Evolutionary conservation across 2,888 invertebrate genomes (phyloP), one percentile per base, ranked within the genome.

Genomic region (Andrena minutula): DNA sequence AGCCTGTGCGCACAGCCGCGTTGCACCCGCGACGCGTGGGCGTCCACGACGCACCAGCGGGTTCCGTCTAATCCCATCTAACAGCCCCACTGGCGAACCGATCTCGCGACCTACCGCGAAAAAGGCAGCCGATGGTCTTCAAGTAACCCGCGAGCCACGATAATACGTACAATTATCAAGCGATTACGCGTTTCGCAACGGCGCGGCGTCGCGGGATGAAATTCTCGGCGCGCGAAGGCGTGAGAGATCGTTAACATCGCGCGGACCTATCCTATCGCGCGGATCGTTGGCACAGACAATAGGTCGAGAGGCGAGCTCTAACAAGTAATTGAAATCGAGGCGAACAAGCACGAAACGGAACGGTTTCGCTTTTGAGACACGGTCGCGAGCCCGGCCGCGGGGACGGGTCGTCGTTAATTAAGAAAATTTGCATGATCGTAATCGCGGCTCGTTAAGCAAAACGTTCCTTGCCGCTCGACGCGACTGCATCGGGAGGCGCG

Each of bases 341-440:
- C 56, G 63, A 63, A 65, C 60, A 8, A 12, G 68, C 79, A 23
- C 35, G 78, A 51, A 61, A 28, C 77, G 70, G 68, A 68, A 82
- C 75, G 61, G 64, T 61, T 70, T 68, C 78, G 75, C 83, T 84
- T 82, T 84, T 84, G 83, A 83, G 75, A 78, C 83, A 68, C 72
- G 47, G 41, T 41, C 69, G 66, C 58, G 26, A 41, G 30, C 26
- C 20, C 56, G 49, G 35, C 23, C 51, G 49, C 70, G 32, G 51
- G 83, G 69, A 82, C 77, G 73, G 80, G 76, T 69, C 71, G 82
- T 53, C 56, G 76, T 79, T 88, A 86, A 88, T 88, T 87, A 86
- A 88, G 81, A 86, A 83, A 83, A 88, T 88, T 88, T 85, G 86
- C 88, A 88, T 88, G 82, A 85, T 77, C 79, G 85, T 81, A 86